Evolutionary conservation across 2,888 invertebrate species (phyloP), one percentile per base, ranked within the genome.

Genomic region (Hirtodrosophila histrioides): DNA sequence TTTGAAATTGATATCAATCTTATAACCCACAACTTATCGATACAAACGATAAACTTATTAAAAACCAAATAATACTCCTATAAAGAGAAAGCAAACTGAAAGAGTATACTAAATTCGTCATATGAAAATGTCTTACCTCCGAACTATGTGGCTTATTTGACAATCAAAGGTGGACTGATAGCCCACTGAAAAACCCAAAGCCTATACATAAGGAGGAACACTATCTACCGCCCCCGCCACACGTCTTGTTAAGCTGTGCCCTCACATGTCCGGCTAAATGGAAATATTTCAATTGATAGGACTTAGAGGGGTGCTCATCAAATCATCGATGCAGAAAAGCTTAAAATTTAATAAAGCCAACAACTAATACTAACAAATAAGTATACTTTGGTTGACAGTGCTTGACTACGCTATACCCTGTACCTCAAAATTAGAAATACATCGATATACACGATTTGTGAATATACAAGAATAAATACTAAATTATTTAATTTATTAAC

Each of bases 221-320:
- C 55, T 61, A 51, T 36, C 39, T 41, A 12, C 31, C 63, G 51
- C 75, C 75, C 43, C 69, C 44, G 27, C 27, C 17, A 17, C 17
- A 1, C 27, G 43, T 27, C n/a, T 29, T 2, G 29, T 39, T 53
- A 40, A 41, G 65, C 66, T 36, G 9, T 40, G 1, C 54, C 8
- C 46, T 41, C 45, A 37, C 40, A 49, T 57, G 27, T 46, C 37
- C 9, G 24, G n/a, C 46, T 27, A 11, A 75, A 61, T 49, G 58
- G 24, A 60, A 63, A 50, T 56, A 73, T 83, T 87, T 70, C 86
- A 88, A 89, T 89, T 89, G 88, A 80, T 89, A 76, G 62, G 79
- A 75, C 79, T 89, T 86, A 80, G 61, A 43, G 62, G 55, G 37
- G 61, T 85, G 75, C 73, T 88, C 83, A 73, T 69, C 66, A 69